These are phyloP conservation scores for Virgularia gustaviana DNA, from an alignment of 92 coral and sea anemone genomes.

Conservation along the genomic window DNA sequence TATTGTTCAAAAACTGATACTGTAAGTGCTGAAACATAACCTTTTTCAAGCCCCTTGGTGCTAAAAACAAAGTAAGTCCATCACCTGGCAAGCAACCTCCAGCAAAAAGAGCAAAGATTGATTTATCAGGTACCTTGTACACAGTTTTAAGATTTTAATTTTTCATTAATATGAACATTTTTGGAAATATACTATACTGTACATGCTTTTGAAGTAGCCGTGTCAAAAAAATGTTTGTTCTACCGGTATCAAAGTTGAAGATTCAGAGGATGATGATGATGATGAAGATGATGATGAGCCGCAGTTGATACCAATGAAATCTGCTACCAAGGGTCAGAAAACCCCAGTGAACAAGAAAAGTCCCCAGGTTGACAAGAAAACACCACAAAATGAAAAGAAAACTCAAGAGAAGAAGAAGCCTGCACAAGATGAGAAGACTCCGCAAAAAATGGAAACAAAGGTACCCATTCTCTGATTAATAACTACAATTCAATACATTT, in stretches of 20 bases:
- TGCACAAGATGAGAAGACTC: neutral
- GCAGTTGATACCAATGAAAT: slow-evolving; percentile 4
- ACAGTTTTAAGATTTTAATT: too few relatives aligned
- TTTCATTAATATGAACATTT: too few relatives aligned
- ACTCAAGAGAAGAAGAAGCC: slow-evolving; percentile 18
- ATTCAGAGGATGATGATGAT: slow-evolving; percentile 34
- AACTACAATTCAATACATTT: too few relatives aligned
- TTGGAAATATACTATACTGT: too few relatives aligned
- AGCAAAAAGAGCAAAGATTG: slow-evolving; percentile 24
- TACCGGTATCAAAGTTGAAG: slow-evolving; percentile 29
- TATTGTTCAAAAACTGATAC: too few relatives aligned
- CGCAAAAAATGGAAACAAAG: neutral
- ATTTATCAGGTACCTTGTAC: too few relatives aligned
- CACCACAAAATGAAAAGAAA: neutral
- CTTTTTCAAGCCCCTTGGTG: too few relatives aligned
- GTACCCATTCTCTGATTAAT: neutral
- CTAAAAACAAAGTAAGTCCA: neutral
- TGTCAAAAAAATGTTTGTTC: too few relatives aligned
- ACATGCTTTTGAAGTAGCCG: too few relatives aligned
- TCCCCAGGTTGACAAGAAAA: neutral
- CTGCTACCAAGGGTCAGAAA: slow-evolving; percentile 25
- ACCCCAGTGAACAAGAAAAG: slow-evolving; percentile 2
- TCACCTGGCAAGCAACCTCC: slow-evolving; percentile 14
- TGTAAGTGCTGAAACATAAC: too few relatives aligned
- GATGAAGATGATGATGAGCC: slow-evolving; percentile 37